phyloP scores from a whole-genome alignment of 1,140 invertebrate species.

The Teleopsis dalmanni region DNA sequence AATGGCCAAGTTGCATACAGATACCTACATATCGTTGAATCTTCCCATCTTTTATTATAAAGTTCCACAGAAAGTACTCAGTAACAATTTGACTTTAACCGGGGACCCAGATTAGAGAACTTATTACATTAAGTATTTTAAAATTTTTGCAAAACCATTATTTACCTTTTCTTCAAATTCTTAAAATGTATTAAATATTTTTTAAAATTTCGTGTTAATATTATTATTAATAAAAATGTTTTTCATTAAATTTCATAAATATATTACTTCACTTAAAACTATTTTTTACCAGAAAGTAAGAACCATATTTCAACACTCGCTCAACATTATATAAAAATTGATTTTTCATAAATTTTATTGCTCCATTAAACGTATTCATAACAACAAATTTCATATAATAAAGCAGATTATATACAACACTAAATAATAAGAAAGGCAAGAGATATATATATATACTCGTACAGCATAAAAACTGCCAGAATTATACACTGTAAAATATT shows the following conservation, averaged over 20 bases:
- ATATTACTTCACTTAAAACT: not conserved
- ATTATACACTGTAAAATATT: not conserved
- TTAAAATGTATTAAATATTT: too few species aligned
- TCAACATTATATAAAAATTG: conserved; percentile 2
- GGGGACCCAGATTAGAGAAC: too few species aligned
- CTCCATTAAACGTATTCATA: conserved; percentile 13
- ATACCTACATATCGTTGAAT: too few species aligned
- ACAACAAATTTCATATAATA: too few species aligned
- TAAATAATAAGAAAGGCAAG: not conserved
- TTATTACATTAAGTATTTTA: too few species aligned
- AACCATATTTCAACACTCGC: not conserved
- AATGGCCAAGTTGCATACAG: too few species aligned
- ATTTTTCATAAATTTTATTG: conserved; percentile 18
- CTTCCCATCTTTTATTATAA: too few species aligned
- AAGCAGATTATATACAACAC: conserved; percentile 4
- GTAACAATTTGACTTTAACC: too few species aligned
- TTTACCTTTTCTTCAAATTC: too few species aligned
- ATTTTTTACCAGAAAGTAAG: not conserved
- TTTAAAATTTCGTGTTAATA: too few species aligned
- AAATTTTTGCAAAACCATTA: too few species aligned
- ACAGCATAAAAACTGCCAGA: not conserved
- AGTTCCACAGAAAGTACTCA: too few species aligned
- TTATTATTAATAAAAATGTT: not conserved
- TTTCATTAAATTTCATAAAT: not conserved
- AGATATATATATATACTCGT: not conserved